phyloP scores from a whole-genome alignment of 2,888 invertebrate genomes.

The Amaurobius ferox region DNA sequence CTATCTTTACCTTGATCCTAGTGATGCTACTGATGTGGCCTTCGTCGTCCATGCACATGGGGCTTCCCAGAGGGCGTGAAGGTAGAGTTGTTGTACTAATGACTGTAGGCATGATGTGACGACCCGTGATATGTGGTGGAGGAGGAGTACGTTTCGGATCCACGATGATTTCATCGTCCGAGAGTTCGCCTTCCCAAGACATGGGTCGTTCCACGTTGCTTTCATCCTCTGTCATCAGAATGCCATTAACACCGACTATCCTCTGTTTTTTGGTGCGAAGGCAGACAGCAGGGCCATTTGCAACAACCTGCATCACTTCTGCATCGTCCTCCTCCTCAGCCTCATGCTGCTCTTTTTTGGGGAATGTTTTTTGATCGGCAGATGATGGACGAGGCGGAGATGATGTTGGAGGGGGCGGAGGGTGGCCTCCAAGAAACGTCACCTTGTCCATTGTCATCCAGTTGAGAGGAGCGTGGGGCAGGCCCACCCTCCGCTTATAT shows the following conservation, averaged over 20 bases:
- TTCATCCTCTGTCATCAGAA: conserved; percentile 76
- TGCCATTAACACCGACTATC: conserved; percentile 49
- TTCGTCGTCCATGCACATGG: conserved; percentile 69
- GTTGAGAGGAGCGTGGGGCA: conserved; percentile 24
- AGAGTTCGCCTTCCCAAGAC: conserved; percentile 96
- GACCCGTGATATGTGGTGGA: conserved; percentile 50
- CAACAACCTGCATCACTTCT: conserved; percentile 72
- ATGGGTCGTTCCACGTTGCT: conserved; percentile 82
- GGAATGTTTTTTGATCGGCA: conserved; percentile 19
- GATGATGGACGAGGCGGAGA: conserved; percentile 32
- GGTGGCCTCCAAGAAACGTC: conserved; percentile 53
- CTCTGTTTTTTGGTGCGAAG: conserved; percentile 56
- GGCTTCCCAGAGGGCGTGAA: conserved; percentile 47
- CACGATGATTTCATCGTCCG: conserved; percentile 80
- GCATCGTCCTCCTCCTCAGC: conserved; percentile 67
- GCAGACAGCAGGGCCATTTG: conserved; percentile 55
- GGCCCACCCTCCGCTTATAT: background rate
- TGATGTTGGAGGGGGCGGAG: conserved; percentile 39
- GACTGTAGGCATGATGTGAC: conserved; percentile 39
- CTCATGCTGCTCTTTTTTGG: conserved; percentile 21
- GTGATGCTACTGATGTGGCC: conserved; percentile 32
- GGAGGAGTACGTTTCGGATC: conserved; percentile 22
- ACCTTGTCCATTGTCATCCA: conserved; percentile 69
- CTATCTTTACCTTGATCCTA: conserved; percentile 49
- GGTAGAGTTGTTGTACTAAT: conserved; percentile 44